Conservation (phyloP, 1,140 invertebrate genomes). For the Drosophila willistoni region DNA sequence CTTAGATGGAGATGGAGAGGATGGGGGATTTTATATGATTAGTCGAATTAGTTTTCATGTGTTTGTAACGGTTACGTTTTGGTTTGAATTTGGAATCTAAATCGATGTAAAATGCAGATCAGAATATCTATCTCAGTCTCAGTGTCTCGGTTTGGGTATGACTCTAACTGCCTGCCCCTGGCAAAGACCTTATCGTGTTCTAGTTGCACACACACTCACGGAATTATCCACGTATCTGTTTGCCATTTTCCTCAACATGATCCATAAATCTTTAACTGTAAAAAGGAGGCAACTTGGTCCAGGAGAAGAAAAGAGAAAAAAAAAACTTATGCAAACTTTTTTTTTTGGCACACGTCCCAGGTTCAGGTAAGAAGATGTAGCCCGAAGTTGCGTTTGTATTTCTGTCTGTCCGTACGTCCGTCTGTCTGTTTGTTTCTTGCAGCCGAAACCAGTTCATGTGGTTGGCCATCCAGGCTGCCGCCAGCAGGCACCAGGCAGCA, state of each 20-base stretch:
- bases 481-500: not conserved
- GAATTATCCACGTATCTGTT: constrained; percentile 69
- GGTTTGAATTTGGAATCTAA: constrained; percentile 29
- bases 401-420: constrained; percentile 13
- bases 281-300: constrained; percentile 37
- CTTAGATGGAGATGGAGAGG: not conserved
- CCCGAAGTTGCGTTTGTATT: constrained; percentile 26
- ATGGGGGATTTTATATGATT: not conserved
- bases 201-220: constrained; percentile 28
- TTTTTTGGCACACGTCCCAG: constrained; percentile 53
- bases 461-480: not conserved
- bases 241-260: constrained; percentile 61
- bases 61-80: constrained; percentile 47
- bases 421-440: too few species aligned
- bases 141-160: not conserved
- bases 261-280: constrained; percentile 77
- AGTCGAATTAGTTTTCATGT: constrained; percentile 50
- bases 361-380: constrained; percentile 1
- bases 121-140: not conserved
- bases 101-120: constrained; percentile 13
- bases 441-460: constrained; percentile 53
- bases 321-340: constrained; percentile 65
- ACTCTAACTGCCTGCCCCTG: constrained; percentile 13
- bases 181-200: constrained; percentile 1
- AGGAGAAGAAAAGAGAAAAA: constrained; percentile 4